Conservation (phyloP, 2,888 invertebrate genomes). For the Amphipoea oculea region DNA sequence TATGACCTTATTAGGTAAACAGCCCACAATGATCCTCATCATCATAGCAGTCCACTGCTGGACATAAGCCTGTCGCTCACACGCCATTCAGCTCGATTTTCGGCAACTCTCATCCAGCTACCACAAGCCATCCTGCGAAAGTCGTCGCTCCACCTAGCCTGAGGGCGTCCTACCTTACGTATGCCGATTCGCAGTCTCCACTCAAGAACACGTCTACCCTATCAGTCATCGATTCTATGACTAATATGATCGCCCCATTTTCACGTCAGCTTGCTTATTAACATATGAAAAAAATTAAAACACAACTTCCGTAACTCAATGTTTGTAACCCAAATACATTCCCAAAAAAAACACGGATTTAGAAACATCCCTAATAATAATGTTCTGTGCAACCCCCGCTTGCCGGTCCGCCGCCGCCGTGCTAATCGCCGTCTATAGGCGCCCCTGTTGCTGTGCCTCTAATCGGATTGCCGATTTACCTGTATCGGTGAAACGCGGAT, state of each 20-base stretch:
- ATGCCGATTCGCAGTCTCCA: too few relatives aligned
- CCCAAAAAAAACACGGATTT: not conserved
- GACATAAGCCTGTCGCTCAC: too few relatives aligned
- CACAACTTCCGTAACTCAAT: not conserved
- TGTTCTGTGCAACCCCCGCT: constrained; percentile 8
- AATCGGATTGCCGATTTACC: constrained; percentile 75
- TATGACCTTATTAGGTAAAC: not conserved
- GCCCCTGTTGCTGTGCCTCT: constrained; percentile 66
- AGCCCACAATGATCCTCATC: not conserved
- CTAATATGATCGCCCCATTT: too few relatives aligned
- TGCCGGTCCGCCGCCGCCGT: constrained; percentile 10
- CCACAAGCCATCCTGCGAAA: not conserved
- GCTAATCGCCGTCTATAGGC: constrained; percentile 71
- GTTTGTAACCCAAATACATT: not conserved
- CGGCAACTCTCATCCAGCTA: too few relatives aligned
- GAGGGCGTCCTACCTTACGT: not conserved
- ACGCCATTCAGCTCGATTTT: not conserved
- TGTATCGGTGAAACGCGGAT: constrained; percentile 63
- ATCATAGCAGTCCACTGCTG: not conserved
- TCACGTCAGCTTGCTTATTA: too few relatives aligned
- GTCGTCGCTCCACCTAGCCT: not conserved
- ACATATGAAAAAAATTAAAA: not conserved
- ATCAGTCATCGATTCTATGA: too few relatives aligned
- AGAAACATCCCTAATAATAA: constrained; percentile 12
- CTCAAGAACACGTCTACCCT: too few relatives aligned